Percentiles rank a stretch among this genome's conserved stretches.
Evolutionary conservation across 2,888 invertebrate genomes (phyloP).

Genomic region (Melipona beecheii): DNA sequence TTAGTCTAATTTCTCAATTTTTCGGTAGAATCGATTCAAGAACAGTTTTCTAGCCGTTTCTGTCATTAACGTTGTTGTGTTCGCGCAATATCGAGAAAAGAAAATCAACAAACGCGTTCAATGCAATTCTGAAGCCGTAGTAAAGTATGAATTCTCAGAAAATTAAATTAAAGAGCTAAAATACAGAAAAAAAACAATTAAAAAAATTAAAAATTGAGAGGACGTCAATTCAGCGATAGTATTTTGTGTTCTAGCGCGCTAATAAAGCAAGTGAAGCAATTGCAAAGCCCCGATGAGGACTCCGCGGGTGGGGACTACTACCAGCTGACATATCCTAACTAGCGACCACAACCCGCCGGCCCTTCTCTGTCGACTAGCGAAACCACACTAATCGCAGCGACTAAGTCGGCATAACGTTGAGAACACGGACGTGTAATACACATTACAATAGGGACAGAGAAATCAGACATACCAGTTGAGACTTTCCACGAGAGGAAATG

Average conservation of each 20-base stretch:
- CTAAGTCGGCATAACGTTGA: slow-evolving; percentile 57
- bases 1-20: neutral
- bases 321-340: slow-evolving; percentile 83
- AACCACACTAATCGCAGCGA: slow-evolving; percentile 63
- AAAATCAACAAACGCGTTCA: neutral
- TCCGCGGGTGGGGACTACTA: slow-evolving; percentile 82
- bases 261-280: slow-evolving; percentile 82
- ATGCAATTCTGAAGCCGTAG: neutral
- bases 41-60: neutral
- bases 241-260: slow-evolving; percentile 83
- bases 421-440: slow-evolving; percentile 55
- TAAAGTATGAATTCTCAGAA: neutral
- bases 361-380: slow-evolving; percentile 72
- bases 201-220: slow-evolving; percentile 30
- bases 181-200: neutral
- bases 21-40: neutral
- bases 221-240: slow-evolving; percentile 69
- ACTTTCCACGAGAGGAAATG: slow-evolving; percentile 12
- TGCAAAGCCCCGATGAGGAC: slow-evolving; percentile 81
- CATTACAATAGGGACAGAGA: slow-evolving; percentile 45
- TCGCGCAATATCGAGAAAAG: neutral
- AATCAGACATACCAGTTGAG: slow-evolving; percentile 39
- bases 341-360: slow-evolving; percentile 77
- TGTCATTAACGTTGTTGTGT: slow-evolving; percentile 1
- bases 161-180: neutral